A percentile compares a stretch with the other conserved stretches of the same genome.
Evolutionary conservation across 2,113 vertebrate species (phyloP).

Genomic region (Perca fluviatilis): DNA sequence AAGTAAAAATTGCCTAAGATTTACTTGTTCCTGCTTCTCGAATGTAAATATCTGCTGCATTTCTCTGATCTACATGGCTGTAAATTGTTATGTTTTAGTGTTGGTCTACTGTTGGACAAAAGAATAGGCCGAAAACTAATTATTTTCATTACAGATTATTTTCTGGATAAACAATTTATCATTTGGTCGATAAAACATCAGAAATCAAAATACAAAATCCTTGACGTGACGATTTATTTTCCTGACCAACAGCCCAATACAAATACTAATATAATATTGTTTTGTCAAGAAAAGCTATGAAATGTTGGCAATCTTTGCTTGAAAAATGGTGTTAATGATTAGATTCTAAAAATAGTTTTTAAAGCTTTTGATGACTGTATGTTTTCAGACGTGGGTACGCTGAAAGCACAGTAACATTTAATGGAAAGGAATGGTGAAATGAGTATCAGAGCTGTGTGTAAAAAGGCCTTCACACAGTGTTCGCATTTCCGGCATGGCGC

Average conservation of each 20-base stretch:
- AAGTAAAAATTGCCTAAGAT: background rate
- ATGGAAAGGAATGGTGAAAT: conserved; percentile 22
- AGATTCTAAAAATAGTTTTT: background rate
- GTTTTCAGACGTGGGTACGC: conserved; percentile 3
- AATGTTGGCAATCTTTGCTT: background rate
- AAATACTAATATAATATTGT: background rate
- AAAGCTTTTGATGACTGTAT: background rate
- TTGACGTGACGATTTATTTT: background rate
- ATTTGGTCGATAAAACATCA: background rate
- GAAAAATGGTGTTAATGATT: background rate
- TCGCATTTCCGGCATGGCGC: conserved; percentile 60
- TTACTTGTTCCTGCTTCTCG: background rate
- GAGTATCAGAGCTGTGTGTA: conserved; percentile 23
- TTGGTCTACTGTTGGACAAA: background rate
- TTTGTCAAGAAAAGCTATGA: background rate
- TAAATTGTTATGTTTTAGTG: background rate
- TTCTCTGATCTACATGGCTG: background rate
- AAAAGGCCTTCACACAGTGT: conserved; percentile 45
- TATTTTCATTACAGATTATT: background rate
- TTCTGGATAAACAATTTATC: no score
- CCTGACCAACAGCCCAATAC: background rate
- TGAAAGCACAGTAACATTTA: conserved; percentile 1
- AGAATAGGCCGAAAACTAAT: background rate
- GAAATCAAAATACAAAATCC: background rate
- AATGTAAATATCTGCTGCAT: background rate